A percentile compares a stretch with the other conserved stretches of the same genome.
phyloP scores from a whole-genome alignment of 2,888 invertebrate genomes.

The Saturnia pavonia region DNA sequence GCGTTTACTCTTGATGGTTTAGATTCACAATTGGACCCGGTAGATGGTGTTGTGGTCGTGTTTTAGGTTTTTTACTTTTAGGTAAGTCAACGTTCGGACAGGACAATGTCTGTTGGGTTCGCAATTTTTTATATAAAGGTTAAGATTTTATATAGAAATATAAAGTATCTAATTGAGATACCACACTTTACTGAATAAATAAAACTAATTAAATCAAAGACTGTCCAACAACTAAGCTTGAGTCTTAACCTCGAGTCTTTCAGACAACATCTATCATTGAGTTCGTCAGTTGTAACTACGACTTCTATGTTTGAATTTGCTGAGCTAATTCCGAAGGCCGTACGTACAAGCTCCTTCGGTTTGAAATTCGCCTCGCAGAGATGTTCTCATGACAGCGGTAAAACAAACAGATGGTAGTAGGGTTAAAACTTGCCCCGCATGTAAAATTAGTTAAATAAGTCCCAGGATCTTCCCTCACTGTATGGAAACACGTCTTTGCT shows the following conservation, averaged over 20 bases:
- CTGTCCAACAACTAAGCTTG: neutral
- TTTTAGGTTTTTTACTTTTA: too few relatives aligned
- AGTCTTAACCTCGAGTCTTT: neutral
- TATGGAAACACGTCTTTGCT: slow-evolving; percentile 77
- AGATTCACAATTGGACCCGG: too few relatives aligned
- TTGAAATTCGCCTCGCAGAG: slow-evolving; percentile 42
- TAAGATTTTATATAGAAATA: neutral
- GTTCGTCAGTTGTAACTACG: slow-evolving; percentile 35
- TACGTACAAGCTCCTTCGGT: slow-evolving; percentile 32
- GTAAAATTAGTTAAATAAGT: slow-evolving; percentile 76
- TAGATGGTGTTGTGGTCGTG: too few relatives aligned
- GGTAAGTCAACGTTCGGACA: too few relatives aligned
- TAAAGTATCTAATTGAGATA: neutral
- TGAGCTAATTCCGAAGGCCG: slow-evolving; percentile 57
- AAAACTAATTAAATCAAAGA: neutral
- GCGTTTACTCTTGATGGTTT: too few relatives aligned
- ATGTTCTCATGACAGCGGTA: slow-evolving; percentile 48
- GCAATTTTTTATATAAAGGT: too few relatives aligned
- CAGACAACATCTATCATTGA: slow-evolving; percentile 36
- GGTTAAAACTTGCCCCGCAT: slow-evolving; percentile 72
- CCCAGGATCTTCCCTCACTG: slow-evolving; percentile 56
- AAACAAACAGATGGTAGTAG: slow-evolving; percentile 65
- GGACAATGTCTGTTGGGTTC: too few relatives aligned
- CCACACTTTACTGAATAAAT: neutral
- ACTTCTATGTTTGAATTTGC: slow-evolving; percentile 58